Evolutionary conservation across 2,797 vertebrate genomes (phyloP).

Genomic region (Galago senegalensis): DNA sequence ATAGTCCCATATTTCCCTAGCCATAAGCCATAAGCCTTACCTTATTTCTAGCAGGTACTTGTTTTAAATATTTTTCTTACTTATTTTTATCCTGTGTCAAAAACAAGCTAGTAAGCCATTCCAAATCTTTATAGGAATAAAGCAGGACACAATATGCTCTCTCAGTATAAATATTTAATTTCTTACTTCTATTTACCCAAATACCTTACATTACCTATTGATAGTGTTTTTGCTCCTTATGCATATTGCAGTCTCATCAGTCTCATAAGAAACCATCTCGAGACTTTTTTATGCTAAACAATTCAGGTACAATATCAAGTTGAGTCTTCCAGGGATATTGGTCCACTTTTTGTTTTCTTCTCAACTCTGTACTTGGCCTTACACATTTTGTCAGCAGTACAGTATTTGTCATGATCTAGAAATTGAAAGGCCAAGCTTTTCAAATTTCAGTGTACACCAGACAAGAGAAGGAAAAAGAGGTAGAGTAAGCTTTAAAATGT

Average conservation of each 20-base stretch:
- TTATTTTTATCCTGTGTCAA: neutral
- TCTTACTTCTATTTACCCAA: neutral
- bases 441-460: neutral
- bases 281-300: neutral
- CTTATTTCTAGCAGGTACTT: neutral
- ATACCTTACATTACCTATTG: neutral
- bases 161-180: neutral
- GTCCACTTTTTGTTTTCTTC: neutral
- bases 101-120: neutral
- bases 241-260: neutral
- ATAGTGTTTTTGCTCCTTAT: neutral
- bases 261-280: neutral
- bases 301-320: neutral
- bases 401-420: neutral
- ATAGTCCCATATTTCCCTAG: neutral
- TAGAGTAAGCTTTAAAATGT: neutral
- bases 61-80: neutral
- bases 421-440: neutral
- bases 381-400: neutral
- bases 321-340: neutral
- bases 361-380: neutral
- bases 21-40: neutral
- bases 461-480: neutral
- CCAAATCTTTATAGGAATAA: neutral
- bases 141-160: neutral